Evolutionary conservation across 2,888 invertebrate species (phyloP).

Genomic region (Mythimna albipuncta): DNA sequence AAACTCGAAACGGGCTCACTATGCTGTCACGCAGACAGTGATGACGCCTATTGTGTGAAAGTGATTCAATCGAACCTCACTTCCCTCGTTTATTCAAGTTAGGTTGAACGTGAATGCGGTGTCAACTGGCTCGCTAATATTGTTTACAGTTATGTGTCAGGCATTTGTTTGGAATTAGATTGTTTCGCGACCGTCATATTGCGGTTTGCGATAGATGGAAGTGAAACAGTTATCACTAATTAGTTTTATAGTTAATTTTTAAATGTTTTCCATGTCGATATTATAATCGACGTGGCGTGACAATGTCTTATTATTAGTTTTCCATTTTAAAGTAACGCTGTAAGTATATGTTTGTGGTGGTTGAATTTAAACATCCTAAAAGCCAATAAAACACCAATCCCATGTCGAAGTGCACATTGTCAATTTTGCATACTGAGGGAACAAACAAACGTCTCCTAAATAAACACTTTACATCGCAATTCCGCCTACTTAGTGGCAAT

Average conservation of each 20-base stretch:
- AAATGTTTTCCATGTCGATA: no score
- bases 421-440: slow-evolving; percentile 64
- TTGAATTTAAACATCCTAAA: slow-evolving; percentile 2
- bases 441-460: slow-evolving; percentile 74
- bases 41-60: slow-evolving; percentile 85
- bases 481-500: slow-evolving; percentile 84
- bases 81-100: slow-evolving; percentile 78
- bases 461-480: slow-evolving; percentile 78
- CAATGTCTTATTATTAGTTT: no score
- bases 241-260: neutral
- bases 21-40: slow-evolving; percentile 79
- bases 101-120: slow-evolving; percentile 77
- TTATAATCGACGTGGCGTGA: neutral
- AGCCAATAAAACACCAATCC: slow-evolving; percentile 42
- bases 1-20: slow-evolving; percentile 80
- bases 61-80: slow-evolving; percentile 82
- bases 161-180: slow-evolving; percentile 17
- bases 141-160: slow-evolving; percentile 27
- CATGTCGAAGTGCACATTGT: slow-evolving; percentile 47
- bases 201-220: neutral
- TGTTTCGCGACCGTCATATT: slow-evolving; percentile 7
- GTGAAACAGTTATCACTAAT: neutral
- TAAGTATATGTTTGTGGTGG: neutral
- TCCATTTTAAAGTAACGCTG: no score
- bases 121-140: slow-evolving; percentile 71